phyloP scores from a whole-genome alignment of 2,888 invertebrate species.

The Hylaea fasciaria region DNA sequence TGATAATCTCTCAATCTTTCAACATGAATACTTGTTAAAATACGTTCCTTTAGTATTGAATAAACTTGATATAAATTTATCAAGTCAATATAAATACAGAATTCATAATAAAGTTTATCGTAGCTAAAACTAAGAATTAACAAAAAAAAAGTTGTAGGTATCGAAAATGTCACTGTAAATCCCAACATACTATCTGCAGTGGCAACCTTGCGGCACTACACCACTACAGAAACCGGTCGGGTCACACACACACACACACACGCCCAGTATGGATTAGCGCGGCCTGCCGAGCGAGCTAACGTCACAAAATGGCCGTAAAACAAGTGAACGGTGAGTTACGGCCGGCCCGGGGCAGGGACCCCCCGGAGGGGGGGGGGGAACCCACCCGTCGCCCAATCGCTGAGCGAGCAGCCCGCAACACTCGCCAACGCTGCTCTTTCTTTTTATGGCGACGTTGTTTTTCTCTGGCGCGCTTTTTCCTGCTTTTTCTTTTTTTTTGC shows the following conservation, averaged over 20 bases:
- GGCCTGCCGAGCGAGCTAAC: conserved; percentile 79
- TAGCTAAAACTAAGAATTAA: no score
- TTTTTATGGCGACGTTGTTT: conserved; percentile 82
- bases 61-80: no score
- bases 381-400: conserved; percentile 71
- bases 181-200: conserved; percentile 40
- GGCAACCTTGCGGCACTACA: conserved; percentile 41
- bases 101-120: no score
- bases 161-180: conserved; percentile 4
- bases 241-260: conserved; percentile 69
- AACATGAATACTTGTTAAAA: no score
- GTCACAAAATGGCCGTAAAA: conserved; percentile 85
- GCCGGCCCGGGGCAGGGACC: conserved; percentile 66
- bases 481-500: conserved; percentile 67
- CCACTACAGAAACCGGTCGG: conserved; percentile 53
- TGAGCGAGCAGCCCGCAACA: conserved; percentile 74
- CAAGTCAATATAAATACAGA: no score
- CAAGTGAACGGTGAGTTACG: conserved; percentile 85
- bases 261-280: conserved; percentile 73
- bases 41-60: no score
- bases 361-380: conserved; percentile 50
- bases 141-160: no score
- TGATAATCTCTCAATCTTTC: no score
- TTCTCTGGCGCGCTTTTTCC: conserved; percentile 81
- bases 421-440: conserved; percentile 83